These are phyloP conservation scores for rat (Rattus norvegicus) DNA, from an alignment of 2,113 vertebrate genomes.

Conservation along the genomic window DNA sequence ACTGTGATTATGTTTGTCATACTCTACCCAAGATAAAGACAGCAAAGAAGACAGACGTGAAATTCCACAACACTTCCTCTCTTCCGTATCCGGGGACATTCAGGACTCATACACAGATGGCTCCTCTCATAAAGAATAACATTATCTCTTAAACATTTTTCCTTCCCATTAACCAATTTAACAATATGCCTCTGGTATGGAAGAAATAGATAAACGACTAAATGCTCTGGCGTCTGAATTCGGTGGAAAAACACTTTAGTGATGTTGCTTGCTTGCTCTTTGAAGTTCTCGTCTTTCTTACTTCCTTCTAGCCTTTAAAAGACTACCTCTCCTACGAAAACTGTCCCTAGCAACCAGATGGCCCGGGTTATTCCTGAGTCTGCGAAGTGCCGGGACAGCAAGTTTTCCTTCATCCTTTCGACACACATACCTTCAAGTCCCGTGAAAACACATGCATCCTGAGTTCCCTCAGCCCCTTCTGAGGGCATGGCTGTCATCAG, in stretches of 20 bases:
- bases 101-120: conserved; percentile 82
- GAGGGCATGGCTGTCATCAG: background rate
- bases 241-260: conserved; percentile 59
- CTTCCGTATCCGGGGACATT: conserved; percentile 74
- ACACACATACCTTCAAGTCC: background rate
- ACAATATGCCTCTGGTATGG: conserved; percentile 82
- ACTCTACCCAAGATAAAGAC: conserved; percentile 78
- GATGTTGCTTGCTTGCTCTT: conserved; percentile 56
- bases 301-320: conserved; percentile 47
- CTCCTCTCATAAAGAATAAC: conserved; percentile 77
- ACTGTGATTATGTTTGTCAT: conserved; percentile 84
- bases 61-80: conserved; percentile 79
- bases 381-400: fast-evolving
- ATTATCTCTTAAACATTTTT: conserved; percentile 84
- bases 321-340: background rate
- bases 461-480: background rate
- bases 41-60: conserved; percentile 81
- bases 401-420: no score
- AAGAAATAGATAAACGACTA: conserved; percentile 79
- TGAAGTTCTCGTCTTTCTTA: background rate
- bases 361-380: background rate
- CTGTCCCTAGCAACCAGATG: background rate
- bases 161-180: conserved; percentile 84
- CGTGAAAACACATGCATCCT: fast-evolving
- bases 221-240: conserved; percentile 80